Conservation (phyloP, 2,888 invertebrate genomes). For the Sinotaia quadrata region DNA sequence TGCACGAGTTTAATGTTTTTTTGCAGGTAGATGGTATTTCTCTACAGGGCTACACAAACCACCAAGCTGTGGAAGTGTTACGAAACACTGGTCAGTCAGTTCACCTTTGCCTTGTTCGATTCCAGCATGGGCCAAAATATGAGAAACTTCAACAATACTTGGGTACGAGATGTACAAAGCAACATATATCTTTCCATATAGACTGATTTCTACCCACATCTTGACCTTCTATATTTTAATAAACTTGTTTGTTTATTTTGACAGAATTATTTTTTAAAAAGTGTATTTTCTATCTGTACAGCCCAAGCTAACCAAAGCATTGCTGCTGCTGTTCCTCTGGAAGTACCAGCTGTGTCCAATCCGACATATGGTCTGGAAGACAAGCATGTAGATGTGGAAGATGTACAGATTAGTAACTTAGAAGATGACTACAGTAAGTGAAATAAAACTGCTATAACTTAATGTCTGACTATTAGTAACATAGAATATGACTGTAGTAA, state of each 20-base stretch:
- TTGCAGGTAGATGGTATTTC: conserved; percentile 87
- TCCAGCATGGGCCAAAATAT: conserved; percentile 83
- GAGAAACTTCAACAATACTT: conserved; percentile 67
- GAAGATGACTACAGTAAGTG: conserved; percentile 46
- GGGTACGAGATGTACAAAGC: conserved; percentile 41
- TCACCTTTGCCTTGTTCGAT: conserved; percentile 89
- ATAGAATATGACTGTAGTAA: not conserved
- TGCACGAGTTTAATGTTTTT: too few species aligned
- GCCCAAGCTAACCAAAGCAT: conserved; percentile 50
- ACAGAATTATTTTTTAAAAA: too few species aligned
- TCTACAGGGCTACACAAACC: conserved; percentile 95
- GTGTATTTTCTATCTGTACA: conserved; percentile 35
- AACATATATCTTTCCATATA: conserved; percentile 1
- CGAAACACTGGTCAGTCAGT: conserved; percentile 94
- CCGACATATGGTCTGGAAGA: conserved; percentile 37
- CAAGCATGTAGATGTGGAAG: conserved; percentile 35
- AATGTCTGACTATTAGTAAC: too few species aligned
- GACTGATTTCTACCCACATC: not conserved
- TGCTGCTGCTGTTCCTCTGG: conserved; percentile 29
- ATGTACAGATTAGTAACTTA: conserved; percentile 26
- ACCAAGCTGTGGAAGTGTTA: conserved; percentile 96
- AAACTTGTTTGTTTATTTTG: not conserved
- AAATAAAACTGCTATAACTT: not conserved
- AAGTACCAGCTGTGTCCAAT: conserved; percentile 37
- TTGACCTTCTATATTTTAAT: not conserved